Percentiles rank a stretch among this genome's conserved stretches.
These are phyloP conservation scores for Agelastica alni DNA, from an alignment of 2,888 invertebrate species.

Conservation along the genomic window DNA sequence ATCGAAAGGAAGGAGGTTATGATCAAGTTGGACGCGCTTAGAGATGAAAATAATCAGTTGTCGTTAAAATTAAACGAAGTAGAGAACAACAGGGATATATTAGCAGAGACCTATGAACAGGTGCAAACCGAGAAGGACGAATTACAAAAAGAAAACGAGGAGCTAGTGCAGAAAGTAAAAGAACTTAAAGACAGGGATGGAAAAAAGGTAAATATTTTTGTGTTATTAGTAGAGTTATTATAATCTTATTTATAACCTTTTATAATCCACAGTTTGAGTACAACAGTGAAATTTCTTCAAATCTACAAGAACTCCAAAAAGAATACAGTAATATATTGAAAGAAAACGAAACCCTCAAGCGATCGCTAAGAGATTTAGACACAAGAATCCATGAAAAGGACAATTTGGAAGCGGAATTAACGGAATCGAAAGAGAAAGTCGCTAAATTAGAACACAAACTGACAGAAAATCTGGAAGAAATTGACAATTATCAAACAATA, in stretches of 20 bases:
- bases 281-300: neutral
- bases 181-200: no score
- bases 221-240: no score
- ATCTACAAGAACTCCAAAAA: conserved; percentile 33
- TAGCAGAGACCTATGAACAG: conserved; percentile 55
- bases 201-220: no score
- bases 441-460: conserved; percentile 44
- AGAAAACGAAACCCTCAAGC: conserved; percentile 45
- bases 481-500: conserved; percentile 46
- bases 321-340: conserved; percentile 41
- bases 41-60: conserved; percentile 63
- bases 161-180: conserved; percentile 36
- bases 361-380: conserved; percentile 42
- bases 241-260: no score
- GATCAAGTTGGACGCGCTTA: conserved; percentile 69
- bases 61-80: conserved; percentile 58
- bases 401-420: conserved; percentile 41
- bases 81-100: conserved; percentile 54
- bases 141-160: conserved; percentile 57
- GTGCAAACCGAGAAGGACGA: conserved; percentile 58
- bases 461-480: conserved; percentile 44
- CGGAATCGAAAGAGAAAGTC: conserved; percentile 38
- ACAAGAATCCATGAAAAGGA: conserved; percentile 46
- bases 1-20: conserved; percentile 71
- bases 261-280: no score